Base-by-base conservation (phyloP, 92 coral and sea anemone species). In the Pocillopora meandrina region DNA sequence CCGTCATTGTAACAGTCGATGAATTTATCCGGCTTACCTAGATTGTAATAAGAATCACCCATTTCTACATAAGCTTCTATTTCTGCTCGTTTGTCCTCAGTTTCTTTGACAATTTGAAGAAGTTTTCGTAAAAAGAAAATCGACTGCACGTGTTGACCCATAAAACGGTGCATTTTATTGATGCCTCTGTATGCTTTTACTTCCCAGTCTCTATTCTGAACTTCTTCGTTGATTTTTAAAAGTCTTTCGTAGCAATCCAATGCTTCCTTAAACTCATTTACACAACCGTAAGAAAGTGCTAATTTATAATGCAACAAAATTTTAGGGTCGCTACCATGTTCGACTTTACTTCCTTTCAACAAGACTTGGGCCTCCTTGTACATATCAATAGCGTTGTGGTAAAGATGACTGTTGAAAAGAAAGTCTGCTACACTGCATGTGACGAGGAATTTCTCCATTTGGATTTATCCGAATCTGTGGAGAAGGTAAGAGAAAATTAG, bases 191-290 rank as follows among this genome's bases (percentile, higher is more conserved):
- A 23, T 3, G 78, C 78, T 56, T 3, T 56, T 23, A 2, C 78
- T 74, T 58, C 47, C 31, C 11, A 42, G 26, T 16, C n/a, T 21
- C 7, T 56, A 5, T 26, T 20, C 16, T 20, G 2, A 12, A 74
- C 57, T 74, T 74, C 78, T 74, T 74, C 20, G 78, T 49, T 74
- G 35, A 56, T 56, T 74, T 74, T 21, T n/a, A 74, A 5, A 74
- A 14, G 11, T 14, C 31, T 62, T 5, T 74, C 12, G 42, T 2
- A 56, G 61, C 33, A 56, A 8, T 14, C 61, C n/a, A 74, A 33
- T 20, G 52, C 78, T 57, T 56, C 78, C n/a, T 74, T 12, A 23
- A 57, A 56, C 17, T 56, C 61, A 23, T 57, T 59, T 56, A 21
- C 23, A 2, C 14, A 7, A n/a, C 10, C 6, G 23, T 56, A 74